Evolutionary conservation across 2,797 vertebrate species (phyloP), one percentile per base, ranked within the genome.

Genomic region (Mus spretus): DNA sequence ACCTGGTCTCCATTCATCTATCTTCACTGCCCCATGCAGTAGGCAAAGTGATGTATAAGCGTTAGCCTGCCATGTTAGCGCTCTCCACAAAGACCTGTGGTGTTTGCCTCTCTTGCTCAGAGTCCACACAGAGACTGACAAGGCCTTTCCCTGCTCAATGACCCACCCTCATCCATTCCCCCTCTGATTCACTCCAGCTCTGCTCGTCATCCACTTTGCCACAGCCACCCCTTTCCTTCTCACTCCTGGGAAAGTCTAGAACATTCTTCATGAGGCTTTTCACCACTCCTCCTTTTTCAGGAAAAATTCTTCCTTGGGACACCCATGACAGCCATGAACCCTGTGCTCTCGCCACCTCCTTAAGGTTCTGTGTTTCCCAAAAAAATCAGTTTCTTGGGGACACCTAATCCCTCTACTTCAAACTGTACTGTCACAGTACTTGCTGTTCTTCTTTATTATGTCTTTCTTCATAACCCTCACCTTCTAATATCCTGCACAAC

Each of bases 401-500:
- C 3, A 82, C 61, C 72, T 78, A 92, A 15, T 28, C 85, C 19
- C 28, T 22, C 82, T 15, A 78, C 22, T 75, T 59, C 83, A 87
- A 88, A 93, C 6, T 53, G 44, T 47, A 22, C 40, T 22, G 1
- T 84, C 26, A 40, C 4, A 50, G n/a, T 19, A 70, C n/a, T 93
- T 84, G 65, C 24, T 77, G 31, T 61, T 84, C 57, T 74, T 70
- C 26, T 26, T 37, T 37, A 47, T 90, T 86, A 65, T 31, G 22
- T 74, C 81, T 89, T 93, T 81, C 34, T 91, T 37, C 12, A 12
- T 47, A 65, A 53, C 20, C 74, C 20, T 59, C 83, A 67, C 65
- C 24, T 90, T 79, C 47, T 80, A 85, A 89, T 85, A 91, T 19
- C 55, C 31, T 59, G 53, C 53, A 80, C 40, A 88, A 93, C 10